Evolutionary conservation across 2,113 vertebrate genomes (phyloP).

Genomic region (human (Homo sapiens)): GRCh38 chr1:44893501-44894000

Average conservation of each 20-base stretch:
- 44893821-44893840: background rate
- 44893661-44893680: background rate
- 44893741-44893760: background rate
- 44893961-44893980: background rate
- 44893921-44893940: background rate
- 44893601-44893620: background rate
- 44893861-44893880: background rate
- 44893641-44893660: background rate
- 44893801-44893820: background rate
- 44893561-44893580: background rate
- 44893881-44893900: background rate
- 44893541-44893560: background rate
- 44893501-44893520: background rate
- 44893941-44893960: background rate
- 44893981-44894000: background rate
- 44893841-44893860: background rate
- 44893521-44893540: background rate
- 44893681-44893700: background rate
- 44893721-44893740: background rate
- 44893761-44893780: background rate
- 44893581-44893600: background rate
- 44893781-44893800: background rate
- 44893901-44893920: background rate
- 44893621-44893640: background rate
- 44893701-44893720: background rate